These are phyloP conservation scores for Thomomys bottae DNA, from an alignment of 2,113 vertebrate species.

Conservation along the genomic window DNA sequence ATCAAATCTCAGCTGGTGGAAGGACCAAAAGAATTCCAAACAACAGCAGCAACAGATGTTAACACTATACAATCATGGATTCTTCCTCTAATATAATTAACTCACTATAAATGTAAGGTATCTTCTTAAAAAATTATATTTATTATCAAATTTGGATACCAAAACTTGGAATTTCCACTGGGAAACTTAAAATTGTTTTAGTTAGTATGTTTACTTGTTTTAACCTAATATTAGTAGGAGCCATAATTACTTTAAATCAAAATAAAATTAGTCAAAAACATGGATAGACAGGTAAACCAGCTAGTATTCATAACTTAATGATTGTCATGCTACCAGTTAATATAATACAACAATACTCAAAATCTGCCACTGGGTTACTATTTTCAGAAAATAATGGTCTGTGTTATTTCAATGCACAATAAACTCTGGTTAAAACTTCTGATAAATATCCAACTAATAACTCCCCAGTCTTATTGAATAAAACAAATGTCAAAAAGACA, in stretches of 20 bases:
- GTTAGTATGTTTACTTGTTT: not conserved
- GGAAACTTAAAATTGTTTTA: not conserved
- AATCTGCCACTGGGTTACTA: not conserved
- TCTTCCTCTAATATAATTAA: not conserved
- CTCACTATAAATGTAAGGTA: not conserved
- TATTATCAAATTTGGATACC: not conserved
- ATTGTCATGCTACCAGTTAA: not conserved
- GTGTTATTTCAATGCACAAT: not conserved
- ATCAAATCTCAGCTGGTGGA: not conserved
- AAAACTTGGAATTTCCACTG: not conserved
- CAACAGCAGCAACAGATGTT: not conserved
- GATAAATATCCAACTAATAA: not conserved
- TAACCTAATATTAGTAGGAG: not conserved
- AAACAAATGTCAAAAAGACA: not conserved
- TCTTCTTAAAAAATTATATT: not conserved
- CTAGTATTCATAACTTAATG: not conserved
- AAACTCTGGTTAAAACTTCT: not conserved
- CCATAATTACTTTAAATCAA: conserved; percentile 29
- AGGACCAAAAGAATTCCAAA: not conserved
- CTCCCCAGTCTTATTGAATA: not conserved
- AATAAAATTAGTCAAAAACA: not conserved
- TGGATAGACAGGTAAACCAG: not conserved
- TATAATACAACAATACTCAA: not conserved
- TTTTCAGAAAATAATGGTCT: not conserved
- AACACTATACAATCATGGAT: not conserved